phyloP scores from a whole-genome alignment of 2,888 invertebrate species.

The Metalampra italica region DNA sequence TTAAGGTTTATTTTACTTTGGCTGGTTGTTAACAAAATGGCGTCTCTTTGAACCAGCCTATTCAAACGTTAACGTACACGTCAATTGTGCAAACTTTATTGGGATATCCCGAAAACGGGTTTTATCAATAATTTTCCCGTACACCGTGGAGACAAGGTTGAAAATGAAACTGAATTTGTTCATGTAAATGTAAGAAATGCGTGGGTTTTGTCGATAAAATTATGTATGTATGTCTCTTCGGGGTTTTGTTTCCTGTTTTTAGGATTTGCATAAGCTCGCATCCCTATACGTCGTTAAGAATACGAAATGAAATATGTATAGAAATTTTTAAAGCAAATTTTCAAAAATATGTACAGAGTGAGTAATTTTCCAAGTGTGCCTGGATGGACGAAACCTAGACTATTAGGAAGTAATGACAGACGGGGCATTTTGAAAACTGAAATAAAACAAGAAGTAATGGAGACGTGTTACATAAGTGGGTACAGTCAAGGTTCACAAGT shows the following conservation, averaged over 20 bases:
- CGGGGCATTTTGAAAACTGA: no score
- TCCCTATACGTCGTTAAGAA: constrained; percentile 1
- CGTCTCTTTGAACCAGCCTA: constrained; percentile 18
- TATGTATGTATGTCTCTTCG: constrained; percentile 8
- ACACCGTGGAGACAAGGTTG: not conserved
- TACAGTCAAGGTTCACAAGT: no score
- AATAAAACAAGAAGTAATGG: no score
- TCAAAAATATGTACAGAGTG: no score
- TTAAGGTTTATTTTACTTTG: constrained; percentile 16
- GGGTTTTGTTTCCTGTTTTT: constrained; percentile 8
- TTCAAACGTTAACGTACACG: constrained; percentile 14
- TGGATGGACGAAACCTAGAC: no score
- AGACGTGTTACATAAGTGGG: no score
- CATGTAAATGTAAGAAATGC: not conserved
- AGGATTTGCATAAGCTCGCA: constrained; percentile 8
- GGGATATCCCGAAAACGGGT: not conserved
- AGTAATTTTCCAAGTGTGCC: no score
- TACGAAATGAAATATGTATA: not conserved
- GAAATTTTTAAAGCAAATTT: not conserved
- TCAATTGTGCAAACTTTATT: constrained; percentile 8
- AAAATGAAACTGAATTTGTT: not conserved
- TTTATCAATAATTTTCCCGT: not conserved
- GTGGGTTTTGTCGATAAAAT: constrained; percentile 3
- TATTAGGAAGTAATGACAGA: no score
- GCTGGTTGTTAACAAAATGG: constrained; percentile 14